Conservation (phyloP, 2,888 invertebrate species). For the Chaitophorus viminalis region DNA sequence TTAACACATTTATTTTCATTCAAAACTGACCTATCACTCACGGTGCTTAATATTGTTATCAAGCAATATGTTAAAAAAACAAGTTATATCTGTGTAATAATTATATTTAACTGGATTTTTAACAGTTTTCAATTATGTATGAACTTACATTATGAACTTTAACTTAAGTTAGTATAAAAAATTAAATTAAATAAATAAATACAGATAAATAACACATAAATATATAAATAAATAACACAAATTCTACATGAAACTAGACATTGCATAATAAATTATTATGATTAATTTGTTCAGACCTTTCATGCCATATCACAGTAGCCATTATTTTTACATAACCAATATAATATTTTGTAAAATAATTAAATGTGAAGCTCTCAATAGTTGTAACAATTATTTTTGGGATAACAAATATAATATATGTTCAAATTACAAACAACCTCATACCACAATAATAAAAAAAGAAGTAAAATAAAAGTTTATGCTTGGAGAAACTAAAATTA, state of each 20-base stretch:
- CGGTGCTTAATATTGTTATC: too few relatives aligned
- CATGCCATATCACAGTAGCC: conserved; percentile 52
- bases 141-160: neutral
- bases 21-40: too few relatives aligned
- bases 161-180: conserved; percentile 9
- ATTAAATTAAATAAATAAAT: conserved; percentile 7
- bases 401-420: conserved; percentile 23
- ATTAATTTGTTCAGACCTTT: conserved; percentile 57
- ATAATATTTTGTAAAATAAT: conserved; percentile 15
- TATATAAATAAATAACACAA: conserved; percentile 23
- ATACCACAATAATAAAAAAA: conserved; percentile 16
- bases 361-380: neutral
- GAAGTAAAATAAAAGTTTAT: conserved; percentile 18
- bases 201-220: conserved; percentile 36
- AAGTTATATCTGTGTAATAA: conserved; percentile 11
- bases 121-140: conserved; percentile 4
- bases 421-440: conserved; percentile 22
- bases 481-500: neutral
- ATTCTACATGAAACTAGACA: conserved; percentile 22
- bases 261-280: conserved; percentile 43
- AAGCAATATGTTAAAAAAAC: neutral
- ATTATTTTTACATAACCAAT: conserved; percentile 21
- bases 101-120: conserved; percentile 1
- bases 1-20: too few relatives aligned
- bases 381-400: conserved; percentile 30